Evolutionary conservation across 2,888 invertebrate species (phyloP), one percentile per base, ranked within the genome.

Genomic region (Sepiola atlantica): DNA sequence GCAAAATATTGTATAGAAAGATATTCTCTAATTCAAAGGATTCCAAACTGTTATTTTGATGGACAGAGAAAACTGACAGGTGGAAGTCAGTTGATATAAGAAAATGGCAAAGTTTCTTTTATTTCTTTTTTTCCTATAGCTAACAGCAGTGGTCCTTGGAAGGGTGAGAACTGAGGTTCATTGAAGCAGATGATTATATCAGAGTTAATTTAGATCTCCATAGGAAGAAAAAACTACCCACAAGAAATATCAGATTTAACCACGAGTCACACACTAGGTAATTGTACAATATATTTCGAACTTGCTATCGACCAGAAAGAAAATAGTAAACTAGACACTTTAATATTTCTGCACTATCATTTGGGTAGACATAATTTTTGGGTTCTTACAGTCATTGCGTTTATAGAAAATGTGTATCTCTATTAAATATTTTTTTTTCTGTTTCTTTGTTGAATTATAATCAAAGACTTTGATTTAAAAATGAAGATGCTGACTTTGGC

Each of bases 341-440:
- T 77, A 77, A 77, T 77, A 77, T 77, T 77, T 77, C n/a, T 0
- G 16, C 77, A 77, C 77, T 16, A 77, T 32, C 77, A 77, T 77
- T 77, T 77, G n/a, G n/a, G n/a, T 77, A n/a, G 77, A 77, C 77
- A n/a, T 77, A 77, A 77, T 77, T 77, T n/a, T 77, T 77, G 77
- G 77, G n/a, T 77, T n/a, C 3, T 32, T 20, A 2, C n/a, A n/a
- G 77, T 77, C 77, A 77, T 77, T 77, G 77, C n/a, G 16, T 55
- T 55, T 55, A n/a, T n/a, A n/a, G n/a, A n/a, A n/a, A n/a, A n/a
- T n/a, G n/a, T n/a, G n/a, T n/a, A n/a, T 8, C 45, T 45, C 45
- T 45, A 45, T 45, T 45, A 2, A 4, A 45, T 45, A 45, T 45
- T 45, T 45, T 45, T 45, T 45, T 45, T 45, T 45, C 45, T 45